These are phyloP conservation scores for Ecdyonurus torrentis DNA, from an alignment of 2,888 invertebrate genomes.

Conservation along the genomic window DNA sequence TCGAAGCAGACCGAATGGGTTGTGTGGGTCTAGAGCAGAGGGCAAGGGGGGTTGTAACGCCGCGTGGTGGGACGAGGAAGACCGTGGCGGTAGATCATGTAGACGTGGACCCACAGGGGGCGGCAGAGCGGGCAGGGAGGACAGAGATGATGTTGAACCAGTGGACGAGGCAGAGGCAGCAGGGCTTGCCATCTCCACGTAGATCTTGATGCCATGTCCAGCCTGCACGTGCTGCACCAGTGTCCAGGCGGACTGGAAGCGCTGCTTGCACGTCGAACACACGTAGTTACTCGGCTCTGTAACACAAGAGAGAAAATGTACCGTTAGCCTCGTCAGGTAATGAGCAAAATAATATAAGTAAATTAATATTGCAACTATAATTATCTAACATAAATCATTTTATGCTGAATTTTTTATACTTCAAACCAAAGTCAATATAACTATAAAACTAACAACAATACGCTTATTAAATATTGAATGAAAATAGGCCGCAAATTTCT, in stretches of 20 bases:
- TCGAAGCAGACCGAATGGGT: constrained; percentile 57
- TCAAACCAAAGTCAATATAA: too few species aligned
- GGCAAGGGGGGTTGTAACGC: constrained; percentile 29
- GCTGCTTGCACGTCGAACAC: constrained; percentile 85
- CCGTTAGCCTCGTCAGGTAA: too few species aligned
- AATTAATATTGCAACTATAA: too few species aligned
- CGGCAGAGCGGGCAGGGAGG: constrained; percentile 23
- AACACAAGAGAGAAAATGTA: constrained; percentile 26
- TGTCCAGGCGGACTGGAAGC: constrained; percentile 87
- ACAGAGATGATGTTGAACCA: constrained; percentile 32
- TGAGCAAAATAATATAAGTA: too few species aligned
- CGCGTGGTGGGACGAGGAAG: constrained; percentile 16
- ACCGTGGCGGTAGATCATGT: constrained; percentile 16
- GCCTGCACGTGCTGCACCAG: constrained; percentile 90
- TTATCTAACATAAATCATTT: too few species aligned
- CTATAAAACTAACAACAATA: too few species aligned
- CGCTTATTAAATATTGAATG: too few species aligned
- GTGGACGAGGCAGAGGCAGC: constrained; percentile 33
- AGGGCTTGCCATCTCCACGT: constrained; percentile 45
- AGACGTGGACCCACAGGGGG: constrained; percentile 14
- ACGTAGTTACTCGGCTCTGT: constrained; percentile 89
- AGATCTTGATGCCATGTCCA: constrained; percentile 85
- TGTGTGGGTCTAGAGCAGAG: constrained; percentile 40
- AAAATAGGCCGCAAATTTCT: too few species aligned
- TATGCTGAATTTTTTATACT: too few species aligned